Percentiles rank a stretch among this genome's conserved stretches.
These are phyloP conservation scores for Oreochromis tanganicae DNA, from an alignment of 2,113 vertebrate species.

Conservation along the genomic window DNA sequence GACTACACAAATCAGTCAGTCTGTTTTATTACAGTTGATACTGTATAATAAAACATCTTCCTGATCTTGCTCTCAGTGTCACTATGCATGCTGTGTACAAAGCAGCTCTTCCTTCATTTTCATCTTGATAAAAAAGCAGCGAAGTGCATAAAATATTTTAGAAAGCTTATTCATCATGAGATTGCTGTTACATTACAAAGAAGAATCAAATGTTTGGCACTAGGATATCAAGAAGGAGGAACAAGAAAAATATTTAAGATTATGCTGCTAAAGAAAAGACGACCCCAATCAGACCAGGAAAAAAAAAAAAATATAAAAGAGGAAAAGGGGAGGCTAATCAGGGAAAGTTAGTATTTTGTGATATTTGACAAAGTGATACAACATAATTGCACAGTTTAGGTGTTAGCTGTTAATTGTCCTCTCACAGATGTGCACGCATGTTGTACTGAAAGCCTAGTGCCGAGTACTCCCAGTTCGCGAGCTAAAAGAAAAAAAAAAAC, in stretches of 20 bases:
- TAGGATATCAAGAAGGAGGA: background rate
- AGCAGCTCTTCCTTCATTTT: conserved; percentile 1
- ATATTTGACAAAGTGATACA: background rate
- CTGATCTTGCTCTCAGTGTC: background rate
- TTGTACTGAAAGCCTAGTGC: conserved; percentile 13
- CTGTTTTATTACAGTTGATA: conserved; percentile 1
- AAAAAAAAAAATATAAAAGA: background rate
- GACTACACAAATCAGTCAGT: background rate
- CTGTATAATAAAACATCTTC: background rate
- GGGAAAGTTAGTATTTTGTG: background rate
- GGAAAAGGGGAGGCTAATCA: background rate
- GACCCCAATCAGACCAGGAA: background rate
- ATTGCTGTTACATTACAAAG: background rate
- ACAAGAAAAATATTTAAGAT: background rate
- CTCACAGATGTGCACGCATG: background rate
- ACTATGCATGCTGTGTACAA: background rate
- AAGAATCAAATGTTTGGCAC: background rate
- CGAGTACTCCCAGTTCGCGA: conserved; percentile 54
- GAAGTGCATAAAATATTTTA: background rate
- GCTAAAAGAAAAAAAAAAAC: conserved; percentile 30
- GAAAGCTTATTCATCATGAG: background rate
- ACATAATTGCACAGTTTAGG: background rate
- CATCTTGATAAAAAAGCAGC: background rate
- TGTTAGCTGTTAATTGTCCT: background rate
- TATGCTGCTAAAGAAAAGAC: background rate